These are phyloP conservation scores for Scolopax rusticola DNA, from an alignment of 2,797 vertebrate genomes.

Conservation along the genomic window DNA sequence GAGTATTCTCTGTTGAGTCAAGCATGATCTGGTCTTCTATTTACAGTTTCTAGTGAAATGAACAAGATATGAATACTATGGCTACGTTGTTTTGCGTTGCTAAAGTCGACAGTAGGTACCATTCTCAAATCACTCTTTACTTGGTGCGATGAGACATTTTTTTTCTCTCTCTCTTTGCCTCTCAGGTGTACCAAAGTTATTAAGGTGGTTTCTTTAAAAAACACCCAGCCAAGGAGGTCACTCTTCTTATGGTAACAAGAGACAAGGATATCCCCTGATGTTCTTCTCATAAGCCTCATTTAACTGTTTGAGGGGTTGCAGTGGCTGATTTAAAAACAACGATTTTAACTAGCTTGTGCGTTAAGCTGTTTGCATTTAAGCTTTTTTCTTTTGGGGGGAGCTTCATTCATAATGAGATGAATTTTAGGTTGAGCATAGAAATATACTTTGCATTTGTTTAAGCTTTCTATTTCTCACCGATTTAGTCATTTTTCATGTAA, in stretches of 20 bases:
- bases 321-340: neutral
- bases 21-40: neutral
- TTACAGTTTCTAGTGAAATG: neutral
- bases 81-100: neutral
- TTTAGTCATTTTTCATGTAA: neutral
- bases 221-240: neutral
- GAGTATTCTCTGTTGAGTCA: neutral
- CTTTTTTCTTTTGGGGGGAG: neutral
- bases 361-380: neutral
- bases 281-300: neutral
- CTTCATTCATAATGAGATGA: neutral
- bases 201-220: slow-evolving; percentile 42
- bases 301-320: neutral
- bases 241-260: neutral
- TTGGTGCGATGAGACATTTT: neutral
- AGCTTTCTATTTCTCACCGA: neutral
- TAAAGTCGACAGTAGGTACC: neutral
- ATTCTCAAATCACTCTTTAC: neutral
- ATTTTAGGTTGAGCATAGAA: neutral
- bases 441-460: neutral
- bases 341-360: neutral
- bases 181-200: neutral
- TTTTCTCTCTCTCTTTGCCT: neutral
- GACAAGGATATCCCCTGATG: neutral
- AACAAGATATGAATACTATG: neutral